Percentiles rank a stretch among this genome's conserved stretches.
Conservation (phyloP, 2,888 invertebrate genomes). For the Leptodirus hochenwartii region DNA sequence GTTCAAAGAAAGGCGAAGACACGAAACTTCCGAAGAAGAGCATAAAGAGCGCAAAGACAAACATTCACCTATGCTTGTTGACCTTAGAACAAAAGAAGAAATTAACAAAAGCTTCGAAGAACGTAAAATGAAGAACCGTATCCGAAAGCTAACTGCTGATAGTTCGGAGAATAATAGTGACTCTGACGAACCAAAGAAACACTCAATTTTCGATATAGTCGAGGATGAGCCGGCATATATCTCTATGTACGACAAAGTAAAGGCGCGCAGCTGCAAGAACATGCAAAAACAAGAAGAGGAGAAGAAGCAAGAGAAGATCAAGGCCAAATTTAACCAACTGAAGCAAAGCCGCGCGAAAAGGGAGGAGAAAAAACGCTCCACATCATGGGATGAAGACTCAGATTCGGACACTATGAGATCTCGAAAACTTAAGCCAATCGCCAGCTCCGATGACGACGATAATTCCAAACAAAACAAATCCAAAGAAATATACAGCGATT, state of each 20-base stretch:
- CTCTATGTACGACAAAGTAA: constrained; percentile 96
- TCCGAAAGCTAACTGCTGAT: constrained; percentile 28
- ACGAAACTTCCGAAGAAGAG: constrained; percentile 32
- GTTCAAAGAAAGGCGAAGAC: constrained; percentile 33
- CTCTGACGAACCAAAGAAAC: constrained; percentile 71
- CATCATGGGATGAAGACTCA: constrained; percentile 77
- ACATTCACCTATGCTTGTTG: constrained; percentile 1
- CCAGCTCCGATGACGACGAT: constrained; percentile 25
- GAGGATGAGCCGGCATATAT: constrained; percentile 81
- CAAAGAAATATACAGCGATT: constrained; percentile 35
- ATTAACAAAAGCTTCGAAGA: constrained; percentile 17
- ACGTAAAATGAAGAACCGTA: constrained; percentile 19
- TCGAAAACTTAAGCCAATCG: constrained; percentile 24
- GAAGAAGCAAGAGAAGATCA: constrained; percentile 67
- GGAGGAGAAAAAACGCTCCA: constrained; percentile 76
- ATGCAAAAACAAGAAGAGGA: constrained; percentile 86
- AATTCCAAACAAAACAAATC: constrained; percentile 17
- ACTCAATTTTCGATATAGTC: constrained; percentile 80
- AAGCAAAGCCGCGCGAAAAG: constrained; percentile 76
- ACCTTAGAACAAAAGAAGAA: neutral
- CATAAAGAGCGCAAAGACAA: too few relatives aligned
- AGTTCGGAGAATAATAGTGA: constrained; percentile 50
- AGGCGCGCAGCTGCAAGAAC: constrained; percentile 83
- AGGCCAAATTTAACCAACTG: constrained; percentile 75
- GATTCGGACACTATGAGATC: constrained; percentile 36